These are phyloP conservation scores for Eupelmus urozonus DNA, from an alignment of 2,888 invertebrate genomes.

Conservation along the genomic window DNA sequence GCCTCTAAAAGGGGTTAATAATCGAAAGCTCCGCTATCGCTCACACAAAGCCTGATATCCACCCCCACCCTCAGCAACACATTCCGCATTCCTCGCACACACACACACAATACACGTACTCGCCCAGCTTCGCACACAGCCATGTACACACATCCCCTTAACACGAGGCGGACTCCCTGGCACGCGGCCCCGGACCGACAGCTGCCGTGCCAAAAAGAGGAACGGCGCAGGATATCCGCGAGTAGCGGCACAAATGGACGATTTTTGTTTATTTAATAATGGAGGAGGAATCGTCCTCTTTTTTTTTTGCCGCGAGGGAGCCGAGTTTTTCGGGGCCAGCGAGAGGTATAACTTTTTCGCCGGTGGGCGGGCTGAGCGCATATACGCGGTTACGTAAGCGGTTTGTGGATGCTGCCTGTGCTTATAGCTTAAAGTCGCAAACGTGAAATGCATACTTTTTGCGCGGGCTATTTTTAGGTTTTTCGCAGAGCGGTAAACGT, in stretches of 20 bases:
- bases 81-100: no score
- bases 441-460: not conserved
- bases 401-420: constrained; percentile 6
- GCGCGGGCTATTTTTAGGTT: no score
- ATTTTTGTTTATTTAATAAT: constrained; percentile 54
- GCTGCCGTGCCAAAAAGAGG: constrained; percentile 32
- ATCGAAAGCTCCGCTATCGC: constrained; percentile 6
- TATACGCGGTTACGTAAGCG: constrained; percentile 7
- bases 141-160: not conserved
- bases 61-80: not conserved
- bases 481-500: no score
- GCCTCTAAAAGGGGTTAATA: constrained; percentile 6
- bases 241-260: constrained; percentile 12
- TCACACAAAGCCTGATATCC: not conserved
- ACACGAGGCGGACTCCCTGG: not conserved
- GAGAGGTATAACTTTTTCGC: not conserved
- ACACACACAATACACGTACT: no score
- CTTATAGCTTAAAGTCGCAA: not conserved
- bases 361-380: not conserved
- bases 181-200: not conserved
- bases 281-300: not conserved
- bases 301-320: not conserved
- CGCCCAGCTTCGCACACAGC: not conserved
- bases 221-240: not conserved
- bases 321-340: not conserved